Conservation (phyloP, 2,113 vertebrate genomes). For the Phylloscopus trochilus region DNA sequence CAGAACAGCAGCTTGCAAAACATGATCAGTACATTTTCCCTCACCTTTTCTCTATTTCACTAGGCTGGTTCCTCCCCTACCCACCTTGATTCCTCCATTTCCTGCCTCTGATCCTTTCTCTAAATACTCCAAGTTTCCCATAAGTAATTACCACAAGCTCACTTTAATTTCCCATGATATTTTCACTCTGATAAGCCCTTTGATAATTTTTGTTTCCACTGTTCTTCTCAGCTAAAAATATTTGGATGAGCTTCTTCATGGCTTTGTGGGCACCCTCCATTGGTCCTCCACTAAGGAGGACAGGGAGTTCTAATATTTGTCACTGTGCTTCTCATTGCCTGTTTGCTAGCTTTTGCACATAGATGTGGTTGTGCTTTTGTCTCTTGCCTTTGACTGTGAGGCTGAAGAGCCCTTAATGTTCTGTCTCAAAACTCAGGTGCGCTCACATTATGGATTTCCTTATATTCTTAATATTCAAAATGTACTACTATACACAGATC, state of each 20-base stretch:
- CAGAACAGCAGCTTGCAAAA: not conserved
- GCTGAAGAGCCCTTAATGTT: not conserved
- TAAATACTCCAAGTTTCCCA: not conserved
- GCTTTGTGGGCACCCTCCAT: not conserved
- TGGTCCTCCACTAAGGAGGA: not conserved
- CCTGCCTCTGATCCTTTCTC: not conserved
- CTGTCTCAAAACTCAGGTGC: not conserved
- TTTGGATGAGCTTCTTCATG: not conserved
- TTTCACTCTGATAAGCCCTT: not conserved
- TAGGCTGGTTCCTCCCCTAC: not conserved
- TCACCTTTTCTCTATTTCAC: not conserved
- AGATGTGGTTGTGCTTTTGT: not conserved
- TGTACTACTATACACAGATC: not conserved
- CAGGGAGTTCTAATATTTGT: not conserved
- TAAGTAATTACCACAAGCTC: not conserved
- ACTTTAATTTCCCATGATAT: not conserved
- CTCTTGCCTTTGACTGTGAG: not conserved
- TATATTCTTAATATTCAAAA: not conserved
- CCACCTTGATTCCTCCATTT: not conserved
- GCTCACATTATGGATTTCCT: not conserved
- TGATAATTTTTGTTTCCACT: not conserved
- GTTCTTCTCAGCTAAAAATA: not conserved
- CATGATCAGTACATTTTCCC: not conserved
- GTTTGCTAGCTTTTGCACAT: not conserved
- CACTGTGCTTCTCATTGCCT: not conserved